Conservation (phyloP, 2,113 vertebrate species). For the Coreoperca whiteheadi region DNA sequence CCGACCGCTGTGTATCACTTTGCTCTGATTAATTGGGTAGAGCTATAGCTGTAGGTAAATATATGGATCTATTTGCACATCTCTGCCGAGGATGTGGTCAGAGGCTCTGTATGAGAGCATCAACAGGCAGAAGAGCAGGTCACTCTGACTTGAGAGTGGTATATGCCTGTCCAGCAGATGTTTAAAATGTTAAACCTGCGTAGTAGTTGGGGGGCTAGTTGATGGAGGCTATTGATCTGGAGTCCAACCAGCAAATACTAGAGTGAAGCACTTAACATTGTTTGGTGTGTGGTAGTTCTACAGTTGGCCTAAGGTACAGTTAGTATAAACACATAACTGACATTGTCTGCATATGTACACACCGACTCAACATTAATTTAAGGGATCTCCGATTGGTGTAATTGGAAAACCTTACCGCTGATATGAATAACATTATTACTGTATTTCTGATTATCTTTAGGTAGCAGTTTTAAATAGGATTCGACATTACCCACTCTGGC, state of each 20-base stretch:
- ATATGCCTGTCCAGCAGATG: background rate
- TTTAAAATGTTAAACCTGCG: background rate
- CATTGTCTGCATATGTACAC: background rate
- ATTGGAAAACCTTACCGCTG: no score
- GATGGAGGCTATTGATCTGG: background rate
- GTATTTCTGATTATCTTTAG: no score
- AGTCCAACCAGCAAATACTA: background rate
- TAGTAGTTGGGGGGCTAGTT: background rate
- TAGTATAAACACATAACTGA: background rate
- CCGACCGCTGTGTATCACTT: background rate
- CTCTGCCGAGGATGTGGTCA: background rate
- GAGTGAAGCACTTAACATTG: background rate
- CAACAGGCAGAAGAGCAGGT: slow-evolving; percentile 2
- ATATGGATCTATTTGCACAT: slow-evolving; percentile 31
- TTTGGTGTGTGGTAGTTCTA: background rate
- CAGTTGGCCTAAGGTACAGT: background rate
- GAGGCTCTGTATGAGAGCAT: background rate
- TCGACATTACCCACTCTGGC: no score
- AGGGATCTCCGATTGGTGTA: no score
- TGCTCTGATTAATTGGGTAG: slow-evolving; percentile 14
- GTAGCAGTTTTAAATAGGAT: no score
- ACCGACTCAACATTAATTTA: no score
- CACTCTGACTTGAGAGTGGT: background rate
- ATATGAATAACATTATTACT: no score
- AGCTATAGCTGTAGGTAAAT: slow-evolving; percentile 11